Evolutionary conservation across 2,113 vertebrate genomes (phyloP).

Genomic region (Hirundichthys speculiger): DNA sequence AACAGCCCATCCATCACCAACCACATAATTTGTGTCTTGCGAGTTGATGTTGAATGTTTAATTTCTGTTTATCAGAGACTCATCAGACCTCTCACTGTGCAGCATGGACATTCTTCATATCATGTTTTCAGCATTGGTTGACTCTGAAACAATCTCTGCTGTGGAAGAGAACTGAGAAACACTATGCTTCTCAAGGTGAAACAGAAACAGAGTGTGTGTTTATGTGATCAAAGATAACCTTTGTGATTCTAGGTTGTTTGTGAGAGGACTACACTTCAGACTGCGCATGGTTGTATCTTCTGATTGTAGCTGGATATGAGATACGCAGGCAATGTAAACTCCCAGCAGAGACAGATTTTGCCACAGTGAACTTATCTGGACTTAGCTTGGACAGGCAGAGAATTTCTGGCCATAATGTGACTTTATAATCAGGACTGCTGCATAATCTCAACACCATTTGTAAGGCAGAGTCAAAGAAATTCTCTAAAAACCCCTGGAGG

Average conservation of each 20-base stretch:
- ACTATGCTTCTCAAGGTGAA: constrained; percentile 6
- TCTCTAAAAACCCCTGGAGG: constrained; percentile 17
- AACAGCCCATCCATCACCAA: too few relatives aligned
- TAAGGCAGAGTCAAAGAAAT: constrained; percentile 21
- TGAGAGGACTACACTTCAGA: constrained; percentile 51
- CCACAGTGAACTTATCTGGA: constrained; percentile 58
- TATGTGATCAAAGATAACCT: constrained; percentile 56
- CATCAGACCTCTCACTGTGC: too few relatives aligned
- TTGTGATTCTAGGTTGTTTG: constrained; percentile 24
- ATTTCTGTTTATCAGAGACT: too few relatives aligned
- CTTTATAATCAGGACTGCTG: constrained; percentile 55
- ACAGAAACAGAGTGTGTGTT: constrained; percentile 28
- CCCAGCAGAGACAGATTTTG: constrained; percentile 56
- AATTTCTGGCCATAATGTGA: constrained; percentile 64
- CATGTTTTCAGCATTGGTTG: not conserved
- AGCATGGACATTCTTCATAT: too few relatives aligned
- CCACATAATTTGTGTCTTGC: too few relatives aligned
- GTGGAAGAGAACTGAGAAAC: not conserved
- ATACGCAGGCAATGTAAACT: constrained; percentile 59
- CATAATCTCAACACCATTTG: constrained; percentile 44
- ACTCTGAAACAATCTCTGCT: constrained; percentile 1
- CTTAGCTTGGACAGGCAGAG: constrained; percentile 67
- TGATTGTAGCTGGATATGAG: constrained; percentile 65
- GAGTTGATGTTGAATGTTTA: too few relatives aligned
- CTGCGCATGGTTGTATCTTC: constrained; percentile 41